A percentile compares a stretch with the other conserved stretches of the same genome.
Conservation (phyloP, 2,113 vertebrate genomes). For the Engystomops pustulosus region DNA sequence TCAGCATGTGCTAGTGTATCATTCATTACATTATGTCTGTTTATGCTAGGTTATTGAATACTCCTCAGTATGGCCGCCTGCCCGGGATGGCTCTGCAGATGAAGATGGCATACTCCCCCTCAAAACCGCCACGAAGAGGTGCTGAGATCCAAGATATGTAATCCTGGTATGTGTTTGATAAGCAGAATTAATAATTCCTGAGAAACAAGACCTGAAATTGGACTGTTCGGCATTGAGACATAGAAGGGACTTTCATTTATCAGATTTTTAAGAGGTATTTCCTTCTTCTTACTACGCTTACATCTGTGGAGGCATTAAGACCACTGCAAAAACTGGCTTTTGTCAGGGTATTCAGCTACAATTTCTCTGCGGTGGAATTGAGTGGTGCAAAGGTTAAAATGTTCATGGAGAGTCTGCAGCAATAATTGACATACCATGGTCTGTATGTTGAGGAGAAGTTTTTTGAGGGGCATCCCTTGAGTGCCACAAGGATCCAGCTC, state of each 20-base stretch:
- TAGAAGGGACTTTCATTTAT: not conserved
- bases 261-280: not conserved
- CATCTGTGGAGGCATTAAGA: too few relatives aligned
- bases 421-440: too few relatives aligned
- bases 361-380: too few relatives aligned
- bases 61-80: slow-evolving; percentile 38
- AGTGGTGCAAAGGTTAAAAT: too few relatives aligned
- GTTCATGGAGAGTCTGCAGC: too few relatives aligned
- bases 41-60: slow-evolving; percentile 34
- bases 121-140: slow-evolving; percentile 29
- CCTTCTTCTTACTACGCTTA: too few relatives aligned
- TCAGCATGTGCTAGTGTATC: not conserved
- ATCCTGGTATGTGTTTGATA: slow-evolving; percentile 16
- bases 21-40: slow-evolving; percentile 32
- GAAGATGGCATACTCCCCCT: slow-evolving; percentile 17
- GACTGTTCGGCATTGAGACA: not conserved
- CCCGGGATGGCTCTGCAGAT: slow-evolving; percentile 13
- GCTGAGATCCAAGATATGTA: not conserved
- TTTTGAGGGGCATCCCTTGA: too few relatives aligned
- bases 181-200: not conserved
- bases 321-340: too few relatives aligned
- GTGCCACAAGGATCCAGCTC: too few relatives aligned
- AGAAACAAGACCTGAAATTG: not conserved
- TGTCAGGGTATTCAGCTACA: too few relatives aligned
- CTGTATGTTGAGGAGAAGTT: too few relatives aligned